These are phyloP conservation scores for Cosmorhoe ocellata DNA, from an alignment of 2,888 invertebrate species.

Conservation along the genomic window DNA sequence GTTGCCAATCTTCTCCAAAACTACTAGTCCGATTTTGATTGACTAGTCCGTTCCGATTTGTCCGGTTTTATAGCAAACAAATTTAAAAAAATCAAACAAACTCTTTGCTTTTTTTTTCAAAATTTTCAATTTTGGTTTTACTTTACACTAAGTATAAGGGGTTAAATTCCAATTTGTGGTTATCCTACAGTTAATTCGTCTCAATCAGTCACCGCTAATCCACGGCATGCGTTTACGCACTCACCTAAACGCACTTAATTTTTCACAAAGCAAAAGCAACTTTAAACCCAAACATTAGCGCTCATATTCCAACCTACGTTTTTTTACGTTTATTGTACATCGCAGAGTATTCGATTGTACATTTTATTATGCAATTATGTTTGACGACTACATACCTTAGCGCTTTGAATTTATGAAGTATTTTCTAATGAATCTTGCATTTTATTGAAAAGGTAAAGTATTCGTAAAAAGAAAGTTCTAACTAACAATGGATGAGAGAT, in stretches of 20 bases:
- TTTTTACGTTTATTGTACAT: conserved; percentile 32
- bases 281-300: background rate
- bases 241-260: conserved; percentile 33
- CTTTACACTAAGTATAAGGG: no score
- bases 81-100: no score
- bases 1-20: no score
- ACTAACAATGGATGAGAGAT: no score
- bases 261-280: conserved; percentile 2
- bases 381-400: conserved; percentile 7
- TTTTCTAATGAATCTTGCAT: conserved; percentile 1
- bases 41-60: no score
- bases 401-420: background rate
- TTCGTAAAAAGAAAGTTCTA: background rate
- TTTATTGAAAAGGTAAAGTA: background rate
- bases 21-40: no score
- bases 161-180: conserved; percentile 33
- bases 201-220: conserved; percentile 60
- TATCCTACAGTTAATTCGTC: conserved; percentile 55
- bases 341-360: conserved; percentile 10
- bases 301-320: background rate
- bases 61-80: no score
- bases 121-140: no score
- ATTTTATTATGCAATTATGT: conserved; percentile 48
- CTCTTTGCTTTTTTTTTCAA: no score
- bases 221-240: conserved; percentile 44